Percentiles rank a stretch among this genome's conserved stretches.
Evolutionary conservation across 2,113 vertebrate species (phyloP).

Genomic region (Marmota monax): DNA sequence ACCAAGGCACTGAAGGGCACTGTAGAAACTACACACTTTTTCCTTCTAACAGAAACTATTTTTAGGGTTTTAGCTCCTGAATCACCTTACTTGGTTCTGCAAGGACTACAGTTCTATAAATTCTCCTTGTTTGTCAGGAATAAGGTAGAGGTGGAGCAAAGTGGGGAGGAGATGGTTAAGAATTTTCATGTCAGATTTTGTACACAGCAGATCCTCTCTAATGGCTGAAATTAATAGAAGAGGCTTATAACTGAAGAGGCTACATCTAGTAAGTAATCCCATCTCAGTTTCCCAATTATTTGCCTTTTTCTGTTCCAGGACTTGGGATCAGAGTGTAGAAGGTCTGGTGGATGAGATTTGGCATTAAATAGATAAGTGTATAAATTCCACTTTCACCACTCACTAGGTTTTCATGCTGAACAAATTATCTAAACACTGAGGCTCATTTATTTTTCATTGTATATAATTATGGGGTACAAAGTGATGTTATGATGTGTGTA

Average conservation of each 20-base stretch:
- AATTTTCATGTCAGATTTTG: neutral
- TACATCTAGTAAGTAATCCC: neutral
- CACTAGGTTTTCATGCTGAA: neutral
- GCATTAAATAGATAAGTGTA: neutral
- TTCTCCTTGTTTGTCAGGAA: neutral
- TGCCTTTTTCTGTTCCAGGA: neutral
- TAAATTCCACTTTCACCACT: neutral
- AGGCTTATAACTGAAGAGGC: neutral
- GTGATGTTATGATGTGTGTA: neutral
- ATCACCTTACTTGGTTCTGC: neutral
- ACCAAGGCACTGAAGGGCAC: neutral
- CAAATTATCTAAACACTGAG: neutral
- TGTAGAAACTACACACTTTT: neutral
- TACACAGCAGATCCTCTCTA: neutral
- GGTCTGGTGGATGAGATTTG: neutral
- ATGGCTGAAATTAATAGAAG: neutral
- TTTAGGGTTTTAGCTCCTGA: slow-evolving; percentile 9
- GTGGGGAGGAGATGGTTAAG: neutral
- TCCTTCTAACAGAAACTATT: neutral
- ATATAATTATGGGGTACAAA: neutral
- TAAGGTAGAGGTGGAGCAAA: neutral
- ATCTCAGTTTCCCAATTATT: neutral
- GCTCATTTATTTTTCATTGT: neutral
- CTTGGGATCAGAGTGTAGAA: neutral
- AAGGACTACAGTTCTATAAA: slow-evolving; percentile 40